Evolutionary conservation across 2,888 invertebrate genomes (phyloP), one percentile per base, ranked within the genome.

Genomic region (Entomobrya proxima): DNA sequence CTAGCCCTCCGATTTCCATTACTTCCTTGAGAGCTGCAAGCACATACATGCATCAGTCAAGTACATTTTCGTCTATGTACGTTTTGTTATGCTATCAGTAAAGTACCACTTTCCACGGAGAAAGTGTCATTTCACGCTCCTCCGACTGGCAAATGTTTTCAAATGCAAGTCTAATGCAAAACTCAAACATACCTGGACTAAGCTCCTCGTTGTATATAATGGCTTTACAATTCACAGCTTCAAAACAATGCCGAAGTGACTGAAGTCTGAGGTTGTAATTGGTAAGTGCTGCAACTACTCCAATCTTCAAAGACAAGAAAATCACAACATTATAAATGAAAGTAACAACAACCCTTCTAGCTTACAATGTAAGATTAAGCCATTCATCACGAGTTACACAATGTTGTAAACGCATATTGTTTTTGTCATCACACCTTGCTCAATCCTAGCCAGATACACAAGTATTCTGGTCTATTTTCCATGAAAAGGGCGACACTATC

Each of bases 241-340:
- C 80, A 75, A 99, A 94, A 88, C 98, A 98, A 92, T 99, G 98
- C 35, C 95, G 92, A 18, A 99, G 93, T 0, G 98, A 95, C 64
- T 94, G 94, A 87, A 96, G 95, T 58, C 96, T 94, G 91, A 98
- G 94, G 92, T 98, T 98, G 83, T 96, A 97, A 92, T 99, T 99
- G 91, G 99, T 97, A 76, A 99, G 94, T 0, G 99, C 97, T 0
- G 96, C 93, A 24, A 97, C 94, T 0, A 96, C 94, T 0, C 97
- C 97, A 21, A 96, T 92, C 92, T 98, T 97, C 35, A 32, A 0
- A 47, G 9, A 5, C 35, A 67, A 35, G 18, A 67, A 37, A 18
- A 37, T 6, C 18, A 2, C 32, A 50, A 74, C 72, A 74, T 9
- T 11, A 35, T n/a, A n/a, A n/a, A n/a, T n/a, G n/a, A n/a, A n/a